Conservation (phyloP, 1,140 invertebrate species). For the Bombus huntii region DNA sequence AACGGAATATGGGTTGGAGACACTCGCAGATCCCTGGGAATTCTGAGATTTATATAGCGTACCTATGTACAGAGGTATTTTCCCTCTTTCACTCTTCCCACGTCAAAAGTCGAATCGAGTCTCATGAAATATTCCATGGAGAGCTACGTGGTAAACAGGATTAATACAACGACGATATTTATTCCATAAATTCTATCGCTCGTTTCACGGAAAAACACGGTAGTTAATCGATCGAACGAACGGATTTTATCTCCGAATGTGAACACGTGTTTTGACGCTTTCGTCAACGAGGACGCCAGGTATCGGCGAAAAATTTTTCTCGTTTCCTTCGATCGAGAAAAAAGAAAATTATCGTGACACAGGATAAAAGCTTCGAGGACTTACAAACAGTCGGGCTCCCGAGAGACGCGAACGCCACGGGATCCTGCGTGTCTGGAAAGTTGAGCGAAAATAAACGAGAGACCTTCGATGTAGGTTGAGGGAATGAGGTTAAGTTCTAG, state of each 20-base stretch:
- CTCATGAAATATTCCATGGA: background rate
- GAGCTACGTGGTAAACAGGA: background rate
- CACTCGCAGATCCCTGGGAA: constrained; percentile 42
- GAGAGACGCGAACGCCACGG: constrained; percentile 25
- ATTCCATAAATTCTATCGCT: background rate
- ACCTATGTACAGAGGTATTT: too few relatives aligned
- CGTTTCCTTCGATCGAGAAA: too few relatives aligned
- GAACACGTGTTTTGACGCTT: background rate
- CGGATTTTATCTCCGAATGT: background rate
- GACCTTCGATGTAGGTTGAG: constrained; percentile 60
- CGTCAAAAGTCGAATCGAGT: background rate
- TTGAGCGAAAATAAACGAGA: constrained; percentile 63
- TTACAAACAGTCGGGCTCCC: constrained; percentile 48
- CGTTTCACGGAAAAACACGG: background rate
- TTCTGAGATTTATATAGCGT: constrained; percentile 27
- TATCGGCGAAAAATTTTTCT: background rate
- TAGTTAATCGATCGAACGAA: background rate
- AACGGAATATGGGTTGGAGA: constrained; percentile 46
- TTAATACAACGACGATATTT: background rate
- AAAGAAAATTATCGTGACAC: constrained; percentile 23
- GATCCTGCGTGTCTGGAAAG: constrained; percentile 62
- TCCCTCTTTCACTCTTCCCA: background rate
- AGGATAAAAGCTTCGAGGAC: constrained; percentile 50
- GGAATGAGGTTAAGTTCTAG: constrained; percentile 68
- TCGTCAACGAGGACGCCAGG: background rate